Base-by-base conservation (phyloP, 2,113 vertebrate genomes). In the Paramisgurnus dabryanus region DNA sequence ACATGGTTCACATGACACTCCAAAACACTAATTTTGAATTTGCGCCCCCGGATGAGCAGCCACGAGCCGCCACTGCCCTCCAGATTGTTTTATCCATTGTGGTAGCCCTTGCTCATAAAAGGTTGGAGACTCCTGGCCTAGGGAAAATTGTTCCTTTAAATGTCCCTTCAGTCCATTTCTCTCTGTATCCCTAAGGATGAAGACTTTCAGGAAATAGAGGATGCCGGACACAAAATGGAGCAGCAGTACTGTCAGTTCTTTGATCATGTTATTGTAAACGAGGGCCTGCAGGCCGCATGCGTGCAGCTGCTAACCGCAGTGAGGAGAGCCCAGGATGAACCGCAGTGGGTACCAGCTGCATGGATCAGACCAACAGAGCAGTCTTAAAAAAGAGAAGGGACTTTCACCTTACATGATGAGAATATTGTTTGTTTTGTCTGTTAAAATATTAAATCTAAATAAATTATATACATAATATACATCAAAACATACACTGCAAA, bases 201-300 rank as follows among this genome's bases (percentile, higher is more conserved):
- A 90, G 97, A 99, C 68, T 93, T 96, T 82, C 93, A 95, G 88
- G 96, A 98, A 81, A 97, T 97, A 84, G 95, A 97, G 75, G 95
- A 98, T 9, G 89, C 91, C 0, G 95, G 94, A 8, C 92, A 89
- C 22, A 96, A 94, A 89, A 94, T 98, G 69, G 96, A 97, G 89
- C 89, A 87, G 67, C 95, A 96, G 74, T 97, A 94, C 90, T 91
- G 91, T 41, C 96, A 98, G 82, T 96, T 95, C 86, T 98, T 98
- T 78, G 96, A 99, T 85, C 91, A 94, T 0, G 91, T 96, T 85
- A 94, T 99, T 58, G 89, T 99, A 82, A 99, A 98, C 66, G 95
- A 96, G 5, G 90, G 90, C 50, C 90, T 96, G 84, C 93, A 95
- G 87, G 92, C 95, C 27, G 93, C 96, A 4, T 94, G 93, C 58